Conservation (phyloP, 2,113 vertebrate species). For the Aramus guarauna region DNA sequence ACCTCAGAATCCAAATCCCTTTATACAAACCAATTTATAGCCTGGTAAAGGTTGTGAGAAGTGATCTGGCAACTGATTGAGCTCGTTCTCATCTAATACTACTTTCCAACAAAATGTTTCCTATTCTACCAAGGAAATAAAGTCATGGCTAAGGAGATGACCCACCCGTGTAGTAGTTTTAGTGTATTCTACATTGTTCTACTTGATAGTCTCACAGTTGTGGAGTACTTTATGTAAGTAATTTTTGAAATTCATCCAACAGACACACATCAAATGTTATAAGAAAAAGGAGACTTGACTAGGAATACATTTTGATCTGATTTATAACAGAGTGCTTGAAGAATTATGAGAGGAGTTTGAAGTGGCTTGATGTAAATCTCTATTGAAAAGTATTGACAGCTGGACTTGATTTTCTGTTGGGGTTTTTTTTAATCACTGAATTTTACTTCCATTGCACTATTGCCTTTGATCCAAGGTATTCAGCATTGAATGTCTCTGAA, state of each 20-base stretch:
- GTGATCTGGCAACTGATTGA: background rate
- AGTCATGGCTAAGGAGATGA: background rate
- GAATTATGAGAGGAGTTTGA: conserved; percentile 15
- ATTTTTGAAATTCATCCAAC: background rate
- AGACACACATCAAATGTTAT: background rate
- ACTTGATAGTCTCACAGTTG: background rate
- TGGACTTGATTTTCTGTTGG: background rate
- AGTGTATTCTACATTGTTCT: background rate
- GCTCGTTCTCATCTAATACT: background rate
- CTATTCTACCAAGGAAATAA: background rate
- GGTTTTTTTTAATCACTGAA: background rate
- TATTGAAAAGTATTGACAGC: conserved; percentile 35
- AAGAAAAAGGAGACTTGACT: background rate
- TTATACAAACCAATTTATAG: background rate
- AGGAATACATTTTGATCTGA: conserved; percentile 7
- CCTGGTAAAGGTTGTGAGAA: background rate
- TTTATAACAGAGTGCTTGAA: background rate
- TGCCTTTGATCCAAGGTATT: background rate
- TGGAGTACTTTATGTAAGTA: background rate
- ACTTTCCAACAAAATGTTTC: background rate
- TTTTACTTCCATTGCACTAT: background rate
- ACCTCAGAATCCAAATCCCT: background rate
- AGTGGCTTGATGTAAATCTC: conserved; percentile 31
- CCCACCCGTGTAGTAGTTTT: background rate
- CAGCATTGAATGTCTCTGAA: background rate